Base-by-base conservation (phyloP, 1,140 invertebrate species). In the Drosophila prosaltans region DNA sequence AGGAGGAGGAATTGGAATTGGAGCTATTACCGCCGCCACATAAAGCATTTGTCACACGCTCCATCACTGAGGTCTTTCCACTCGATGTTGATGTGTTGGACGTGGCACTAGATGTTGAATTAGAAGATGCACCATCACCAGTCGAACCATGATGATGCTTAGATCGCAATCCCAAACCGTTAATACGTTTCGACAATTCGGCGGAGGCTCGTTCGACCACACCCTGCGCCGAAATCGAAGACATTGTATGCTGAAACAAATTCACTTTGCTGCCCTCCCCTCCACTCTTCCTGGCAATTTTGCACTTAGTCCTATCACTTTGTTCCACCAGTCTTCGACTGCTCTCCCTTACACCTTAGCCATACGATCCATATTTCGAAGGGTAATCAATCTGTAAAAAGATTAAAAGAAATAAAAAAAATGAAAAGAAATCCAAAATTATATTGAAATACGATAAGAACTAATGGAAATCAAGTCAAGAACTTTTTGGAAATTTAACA, bases 201-300 rank as follows among this genome's bases (percentile, higher is more conserved):
- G 96, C 96, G 75, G 96, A 97, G 79, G 97, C 97, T 81, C 97
- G 94, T 93, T 98, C 97, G 91, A 97, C 96, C 84, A 97, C 96
- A 75, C 91, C 91, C 71, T 92, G 91, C 65, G 91, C 91, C 78
- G 91, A 92, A 77, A 92, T 92, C 78, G 91, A 92, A 80, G 91
- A 92, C 91, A 92, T 92, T 54, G 86, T 92, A 72, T 91, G 73
- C 90, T 91, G 90, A 64, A 91, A 90, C 80, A 91, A 86, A 91
- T 91, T 80, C 90, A 91, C 90, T 90, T 91, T 91, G 90, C 71
- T 81, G 65, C 74, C 71, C 24, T 80, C 65, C 74, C 71, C 72
- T 62, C 72, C 55, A 57, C 16, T 59, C 40, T 30, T 32, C 10
- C 48, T n/a, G 54, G 51, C 40, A 51, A 51, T 51, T 9, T 26